Conservation (phyloP, 1,140 invertebrate species). For the Philopotamus ludificatus region DNA sequence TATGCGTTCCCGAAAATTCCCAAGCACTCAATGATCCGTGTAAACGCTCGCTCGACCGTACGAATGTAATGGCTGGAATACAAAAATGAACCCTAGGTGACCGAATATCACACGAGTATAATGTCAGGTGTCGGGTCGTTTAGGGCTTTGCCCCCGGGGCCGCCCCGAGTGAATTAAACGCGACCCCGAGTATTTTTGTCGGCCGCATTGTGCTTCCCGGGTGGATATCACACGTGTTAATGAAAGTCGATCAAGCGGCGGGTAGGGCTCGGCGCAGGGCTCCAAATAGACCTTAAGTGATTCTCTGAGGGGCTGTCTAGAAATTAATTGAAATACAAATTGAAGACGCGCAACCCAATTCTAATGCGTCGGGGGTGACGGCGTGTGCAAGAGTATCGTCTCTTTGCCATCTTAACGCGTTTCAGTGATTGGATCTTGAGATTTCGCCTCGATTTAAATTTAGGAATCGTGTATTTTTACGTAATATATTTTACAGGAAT, state of each 20-base stretch:
- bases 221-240: background rate
- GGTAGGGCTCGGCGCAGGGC: background rate
- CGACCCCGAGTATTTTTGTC: background rate
- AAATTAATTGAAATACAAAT: no score
- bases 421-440: no score
- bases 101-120: slow-evolving; percentile 22
- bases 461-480: no score
- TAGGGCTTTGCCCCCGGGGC: background rate
- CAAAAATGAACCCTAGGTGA: slow-evolving; percentile 20
- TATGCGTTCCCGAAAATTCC: background rate
- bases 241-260: background rate
- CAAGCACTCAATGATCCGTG: slow-evolving; percentile 26
- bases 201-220: background rate
- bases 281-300: background rate
- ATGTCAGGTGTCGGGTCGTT: background rate
- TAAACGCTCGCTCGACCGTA: slow-evolving; percentile 23
- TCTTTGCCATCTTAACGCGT: no score
- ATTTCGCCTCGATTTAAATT: no score
- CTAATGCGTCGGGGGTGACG: no score
- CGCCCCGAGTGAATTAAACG: background rate
- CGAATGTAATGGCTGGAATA: slow-evolving; percentile 24
- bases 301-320: no score
- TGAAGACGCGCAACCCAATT: no score
- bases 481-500: no score
- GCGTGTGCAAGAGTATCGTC: no score